Base-by-base conservation (phyloP, 2,888 invertebrate species). In the Harmothoe impar region DNA sequence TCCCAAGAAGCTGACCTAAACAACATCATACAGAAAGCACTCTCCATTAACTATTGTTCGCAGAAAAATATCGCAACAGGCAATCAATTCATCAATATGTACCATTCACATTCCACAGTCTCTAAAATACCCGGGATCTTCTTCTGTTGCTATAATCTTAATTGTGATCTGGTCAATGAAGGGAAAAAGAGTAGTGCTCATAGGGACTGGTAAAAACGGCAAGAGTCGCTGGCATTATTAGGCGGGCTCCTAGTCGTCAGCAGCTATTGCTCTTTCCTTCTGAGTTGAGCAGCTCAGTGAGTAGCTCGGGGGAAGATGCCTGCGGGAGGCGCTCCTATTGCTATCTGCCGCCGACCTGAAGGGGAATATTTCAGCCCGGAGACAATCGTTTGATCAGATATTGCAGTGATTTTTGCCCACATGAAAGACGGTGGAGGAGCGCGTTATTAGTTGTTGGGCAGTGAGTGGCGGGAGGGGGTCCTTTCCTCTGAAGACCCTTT, bases 301-400 rank as follows among this genome's bases (percentile, higher is more conserved):
- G 72, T 25, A 29, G 72, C 72, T 72, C 72, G 72, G 29, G 29
- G 29, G 72, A 15, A n/a, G 29, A 15, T 15, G 72, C 72, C 72
- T 72, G n/a, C 29, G 72, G 72, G 72, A 72, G 29, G 0, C 23
- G 43, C 51, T 84, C 35, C 84, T 84, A 84, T 84, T 84, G 84
- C 84, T 84, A 84, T 84, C 84, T 51, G 84, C 51, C 43, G 43
- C 84, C 43, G 43, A 51, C 84, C 84, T 51, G 51, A 51, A 84
- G 84, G 84, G 43, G 43, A 84, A 84, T 84, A 84, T 51, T 51
- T 29, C 54, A 25, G 54, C 29, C 86, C 54, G 43, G 23, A 86
- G 54, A 86, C 86, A 86, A 86, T 86, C 86, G 86, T 86, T 86
- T 86, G 86, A 86, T 86, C 86, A 86, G 86, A 86, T 86, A 86